Percentiles rank a stretch among this genome's conserved stretches.
Conservation (phyloP, 2,888 invertebrate genomes). For the Exephanes ischioxanthus region DNA sequence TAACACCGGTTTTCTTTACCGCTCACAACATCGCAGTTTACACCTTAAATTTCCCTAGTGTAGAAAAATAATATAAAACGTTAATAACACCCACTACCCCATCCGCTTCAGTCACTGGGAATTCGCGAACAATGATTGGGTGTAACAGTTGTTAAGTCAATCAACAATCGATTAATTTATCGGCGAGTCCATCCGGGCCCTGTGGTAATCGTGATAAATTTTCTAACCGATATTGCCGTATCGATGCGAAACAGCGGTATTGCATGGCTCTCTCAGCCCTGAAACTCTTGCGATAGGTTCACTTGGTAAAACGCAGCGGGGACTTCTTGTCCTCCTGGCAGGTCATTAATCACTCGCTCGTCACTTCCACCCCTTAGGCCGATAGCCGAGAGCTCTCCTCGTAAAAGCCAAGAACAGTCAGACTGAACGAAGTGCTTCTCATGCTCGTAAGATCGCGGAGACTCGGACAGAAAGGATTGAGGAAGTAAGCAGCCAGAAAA, state of each 20-base stretch:
- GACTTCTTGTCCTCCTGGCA: conserved; percentile 51
- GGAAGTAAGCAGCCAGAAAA: conserved; percentile 21
- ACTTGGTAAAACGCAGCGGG: conserved; percentile 31
- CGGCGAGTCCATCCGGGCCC: neutral
- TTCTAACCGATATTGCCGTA: conserved; percentile 8
- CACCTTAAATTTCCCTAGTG: no score
- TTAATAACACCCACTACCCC: no score
- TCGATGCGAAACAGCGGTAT: conserved; percentile 7
- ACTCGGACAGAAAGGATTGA: conserved; percentile 33
- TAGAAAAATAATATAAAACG: no score
- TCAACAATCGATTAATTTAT: no score
- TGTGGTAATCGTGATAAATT: neutral
- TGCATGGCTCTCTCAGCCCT: neutral
- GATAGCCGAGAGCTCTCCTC: conserved; percentile 49
- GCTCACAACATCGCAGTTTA: no score
- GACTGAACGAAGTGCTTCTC: conserved; percentile 45
- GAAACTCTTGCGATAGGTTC: conserved; percentile 8
- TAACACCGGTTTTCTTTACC: no score
- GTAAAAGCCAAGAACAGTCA: conserved; percentile 49
- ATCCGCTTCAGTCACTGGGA: no score
- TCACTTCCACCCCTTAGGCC: conserved; percentile 65
- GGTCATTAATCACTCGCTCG: conserved; percentile 65
- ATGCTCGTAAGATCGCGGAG: conserved; percentile 26
- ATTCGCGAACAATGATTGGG: no score
- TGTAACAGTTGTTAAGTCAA: no score